Conservation (phyloP, 1,140 invertebrate species). For the Arctopsyche grandis region DNA sequence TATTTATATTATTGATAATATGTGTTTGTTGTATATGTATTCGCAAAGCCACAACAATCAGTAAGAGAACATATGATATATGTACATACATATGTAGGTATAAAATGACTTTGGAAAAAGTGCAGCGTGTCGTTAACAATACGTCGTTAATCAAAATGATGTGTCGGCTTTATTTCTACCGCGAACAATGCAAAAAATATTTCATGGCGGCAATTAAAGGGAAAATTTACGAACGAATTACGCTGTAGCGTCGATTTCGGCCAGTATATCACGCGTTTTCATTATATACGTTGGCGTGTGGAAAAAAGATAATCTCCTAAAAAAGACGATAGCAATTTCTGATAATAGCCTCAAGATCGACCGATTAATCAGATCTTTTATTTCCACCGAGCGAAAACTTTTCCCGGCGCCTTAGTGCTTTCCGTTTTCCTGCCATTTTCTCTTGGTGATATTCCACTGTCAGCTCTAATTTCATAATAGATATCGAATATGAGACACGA, state of each 20-base stretch:
- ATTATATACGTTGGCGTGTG: too few relatives aligned
- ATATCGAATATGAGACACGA: too few relatives aligned
- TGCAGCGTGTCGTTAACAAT: neutral
- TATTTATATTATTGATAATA: too few relatives aligned
- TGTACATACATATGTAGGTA: neutral
- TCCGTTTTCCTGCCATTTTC: neutral
- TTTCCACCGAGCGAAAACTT: neutral
- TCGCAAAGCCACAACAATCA: too few relatives aligned
- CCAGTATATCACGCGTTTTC: too few relatives aligned
- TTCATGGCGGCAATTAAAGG: neutral
- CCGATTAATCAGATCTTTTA: slow-evolving; percentile 1
- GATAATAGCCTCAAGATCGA: neutral
- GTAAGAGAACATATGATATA: too few relatives aligned
- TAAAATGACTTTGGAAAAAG: neutral
- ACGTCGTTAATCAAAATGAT: neutral
- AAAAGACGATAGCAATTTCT: slow-evolving; percentile 1
- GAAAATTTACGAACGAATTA: too few relatives aligned
- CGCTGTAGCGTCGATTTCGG: too few relatives aligned
- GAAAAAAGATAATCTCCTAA: neutral
- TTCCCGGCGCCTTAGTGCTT: neutral
- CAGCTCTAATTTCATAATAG: too few relatives aligned
- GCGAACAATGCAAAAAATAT: neutral
- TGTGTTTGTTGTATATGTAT: too few relatives aligned
- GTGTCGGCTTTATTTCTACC: neutral
- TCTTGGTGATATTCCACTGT: too few relatives aligned